Conservation (phyloP, 2,113 vertebrate species). For the Oncorhynchus gorbuscha region DNA sequence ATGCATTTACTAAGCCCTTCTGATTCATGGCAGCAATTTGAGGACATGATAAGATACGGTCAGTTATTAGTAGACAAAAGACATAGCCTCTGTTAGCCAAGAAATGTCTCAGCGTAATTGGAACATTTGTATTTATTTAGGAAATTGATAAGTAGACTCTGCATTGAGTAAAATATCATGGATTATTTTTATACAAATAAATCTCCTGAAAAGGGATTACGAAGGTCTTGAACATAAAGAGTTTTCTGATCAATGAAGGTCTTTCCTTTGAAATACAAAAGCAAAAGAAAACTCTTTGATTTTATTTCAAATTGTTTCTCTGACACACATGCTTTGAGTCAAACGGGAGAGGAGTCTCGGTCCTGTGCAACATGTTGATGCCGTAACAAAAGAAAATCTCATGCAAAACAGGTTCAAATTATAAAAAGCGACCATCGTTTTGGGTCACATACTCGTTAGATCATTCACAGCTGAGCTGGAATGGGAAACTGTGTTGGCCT, state of each 20-base stretch:
- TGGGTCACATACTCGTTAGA: conserved; percentile 25
- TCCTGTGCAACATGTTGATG: not conserved
- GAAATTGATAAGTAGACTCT: conserved; percentile 41
- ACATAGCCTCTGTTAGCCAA: conserved; percentile 42
- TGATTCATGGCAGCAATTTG: not conserved
- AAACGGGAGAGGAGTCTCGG: not conserved
- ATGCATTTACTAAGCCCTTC: not conserved
- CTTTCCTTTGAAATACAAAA: not conserved
- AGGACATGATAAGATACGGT: not conserved
- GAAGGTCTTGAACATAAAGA: not conserved
- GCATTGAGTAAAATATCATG: conserved; percentile 47
- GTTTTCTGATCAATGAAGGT: not conserved
- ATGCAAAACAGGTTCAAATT: conserved; percentile 16
- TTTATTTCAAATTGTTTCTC: not conserved
- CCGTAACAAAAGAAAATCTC: not conserved
- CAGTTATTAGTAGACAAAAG: not conserved
- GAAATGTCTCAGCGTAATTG: conserved; percentile 18
- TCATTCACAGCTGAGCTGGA: conserved; percentile 37
- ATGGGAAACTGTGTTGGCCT: conserved; percentile 12
- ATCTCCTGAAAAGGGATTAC: conserved; percentile 56
- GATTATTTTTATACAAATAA: conserved; percentile 61
- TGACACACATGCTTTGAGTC: not conserved
- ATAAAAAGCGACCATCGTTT: not conserved
- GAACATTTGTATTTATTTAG: not conserved
- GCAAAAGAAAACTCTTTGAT: not conserved